Conservation (phyloP, 2,113 vertebrate genomes). For the Drymodes brunneopygia region DNA sequence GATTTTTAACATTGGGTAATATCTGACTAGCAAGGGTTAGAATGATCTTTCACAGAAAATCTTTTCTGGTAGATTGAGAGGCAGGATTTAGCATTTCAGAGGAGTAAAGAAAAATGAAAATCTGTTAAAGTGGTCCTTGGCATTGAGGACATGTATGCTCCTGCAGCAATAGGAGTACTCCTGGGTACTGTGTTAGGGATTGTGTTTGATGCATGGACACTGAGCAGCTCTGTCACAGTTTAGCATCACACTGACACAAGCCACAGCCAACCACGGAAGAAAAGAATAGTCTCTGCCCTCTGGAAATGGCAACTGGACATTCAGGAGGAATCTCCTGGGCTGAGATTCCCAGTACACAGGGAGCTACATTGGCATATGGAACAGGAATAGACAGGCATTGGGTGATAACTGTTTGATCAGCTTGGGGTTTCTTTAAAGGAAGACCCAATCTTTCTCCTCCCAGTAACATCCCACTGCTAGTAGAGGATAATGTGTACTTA, state of each 20-base stretch:
- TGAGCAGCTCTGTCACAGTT: neutral
- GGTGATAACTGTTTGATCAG: neutral
- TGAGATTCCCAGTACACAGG: neutral
- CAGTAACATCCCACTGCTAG: neutral
- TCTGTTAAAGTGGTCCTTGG: neutral
- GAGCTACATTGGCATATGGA: neutral
- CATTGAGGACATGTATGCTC: neutral
- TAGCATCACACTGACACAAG: neutral
- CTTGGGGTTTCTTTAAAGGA: neutral
- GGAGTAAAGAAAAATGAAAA: neutral
- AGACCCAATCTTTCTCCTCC: neutral
- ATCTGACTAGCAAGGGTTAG: neutral
- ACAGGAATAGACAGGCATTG: neutral
- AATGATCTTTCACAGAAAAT: neutral
- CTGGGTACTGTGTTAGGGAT: neutral
- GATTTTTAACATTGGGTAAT: neutral
- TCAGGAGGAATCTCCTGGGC: neutral
- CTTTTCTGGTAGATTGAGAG: neutral
- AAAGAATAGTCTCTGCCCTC: neutral
- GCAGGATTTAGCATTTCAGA: neutral
- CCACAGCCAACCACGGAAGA: neutral
- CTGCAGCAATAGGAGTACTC: neutral
- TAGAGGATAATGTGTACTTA: neutral
- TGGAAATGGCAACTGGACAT: neutral
- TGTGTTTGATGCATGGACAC: neutral